Conservation (phyloP, 2,113 vertebrate species). For the Hydrochoerus hydrochaeris region DNA sequence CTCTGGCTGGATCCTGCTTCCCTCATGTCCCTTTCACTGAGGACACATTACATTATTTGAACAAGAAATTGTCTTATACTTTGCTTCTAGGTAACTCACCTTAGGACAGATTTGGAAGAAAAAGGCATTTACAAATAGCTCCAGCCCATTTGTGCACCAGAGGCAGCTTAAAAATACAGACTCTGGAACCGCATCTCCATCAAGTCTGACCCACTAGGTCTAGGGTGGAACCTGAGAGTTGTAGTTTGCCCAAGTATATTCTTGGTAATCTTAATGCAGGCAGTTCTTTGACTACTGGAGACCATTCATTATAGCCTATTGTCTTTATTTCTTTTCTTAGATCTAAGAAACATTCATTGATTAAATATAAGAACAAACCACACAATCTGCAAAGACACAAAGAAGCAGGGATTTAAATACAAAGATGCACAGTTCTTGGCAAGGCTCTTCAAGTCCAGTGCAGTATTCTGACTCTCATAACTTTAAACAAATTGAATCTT, state of each 20-base stretch:
- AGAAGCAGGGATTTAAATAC: constrained; percentile 35
- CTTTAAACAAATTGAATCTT: not conserved
- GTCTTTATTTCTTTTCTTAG: constrained; percentile 33
- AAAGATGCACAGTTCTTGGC: not conserved
- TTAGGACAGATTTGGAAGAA: not conserved
- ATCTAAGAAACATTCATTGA: constrained; percentile 48
- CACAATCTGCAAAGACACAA: constrained; percentile 38
- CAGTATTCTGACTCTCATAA: not conserved
- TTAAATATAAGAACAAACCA: constrained; percentile 1
- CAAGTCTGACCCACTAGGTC: not conserved
- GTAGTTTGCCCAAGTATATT: not conserved
- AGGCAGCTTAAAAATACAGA: not conserved
- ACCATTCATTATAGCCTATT: not conserved
- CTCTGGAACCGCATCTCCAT: not conserved
- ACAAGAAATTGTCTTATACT: not conserved
- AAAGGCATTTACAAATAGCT: not conserved
- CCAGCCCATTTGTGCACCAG: not conserved
- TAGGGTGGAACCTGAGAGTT: not conserved
- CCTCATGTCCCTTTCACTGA: not conserved
- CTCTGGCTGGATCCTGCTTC: not conserved
- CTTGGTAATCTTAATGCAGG: not conserved
- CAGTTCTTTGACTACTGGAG: not conserved
- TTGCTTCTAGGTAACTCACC: constrained; percentile 6
- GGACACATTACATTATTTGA: not conserved
- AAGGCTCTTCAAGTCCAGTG: not conserved